Base-by-base conservation (phyloP, 1,140 invertebrate species). In the Apis cerana region DNA sequence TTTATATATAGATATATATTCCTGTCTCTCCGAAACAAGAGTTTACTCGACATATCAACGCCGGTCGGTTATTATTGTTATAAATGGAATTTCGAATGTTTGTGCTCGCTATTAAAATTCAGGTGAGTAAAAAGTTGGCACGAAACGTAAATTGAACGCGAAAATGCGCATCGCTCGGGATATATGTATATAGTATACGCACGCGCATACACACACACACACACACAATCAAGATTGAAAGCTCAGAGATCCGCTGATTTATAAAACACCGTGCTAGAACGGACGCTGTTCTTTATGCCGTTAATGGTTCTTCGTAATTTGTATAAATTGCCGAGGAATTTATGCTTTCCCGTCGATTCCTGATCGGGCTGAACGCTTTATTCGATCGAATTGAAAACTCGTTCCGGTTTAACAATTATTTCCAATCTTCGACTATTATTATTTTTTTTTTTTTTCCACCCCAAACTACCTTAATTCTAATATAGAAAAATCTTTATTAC, bases 261-360 rank as follows among this genome's bases (percentile, higher is more conserved):
- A 84, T 81, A 84, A 84, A 74, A 77, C 56, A 23, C 23, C 59
- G 52, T 19, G 59, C 8, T 43, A 21, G 74, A 83, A 62, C 65
- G 64, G 52, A 61, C 61, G 33, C 7, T 50, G 54, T 64, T 43
- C 70, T 48, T 61, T 56, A 43, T 72, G 68, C n/a, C 21, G 75
- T 79, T 80, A 83, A 87, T 80, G 78, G 74, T 87, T 90, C 88
- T 86, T 79, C 83, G 88, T 90, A 92, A 93, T 92, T 92, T 91
- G 88, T 92, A 90, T 91, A 91, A 91, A 91, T 92, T 91, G 80
- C 80, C 50, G n/a, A 52, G 64, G 56, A 89, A 91, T 92, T 92
- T 90, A 91, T 91, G 87, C 89, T 89, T 87, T 71, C 87, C 81
- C 85, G 78, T 85, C 80, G 75, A 27, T 59, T 50, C 67, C 71